Evolutionary conservation across 1,140 invertebrate genomes (phyloP).

Genomic region (Hyles vespertilio): DNA sequence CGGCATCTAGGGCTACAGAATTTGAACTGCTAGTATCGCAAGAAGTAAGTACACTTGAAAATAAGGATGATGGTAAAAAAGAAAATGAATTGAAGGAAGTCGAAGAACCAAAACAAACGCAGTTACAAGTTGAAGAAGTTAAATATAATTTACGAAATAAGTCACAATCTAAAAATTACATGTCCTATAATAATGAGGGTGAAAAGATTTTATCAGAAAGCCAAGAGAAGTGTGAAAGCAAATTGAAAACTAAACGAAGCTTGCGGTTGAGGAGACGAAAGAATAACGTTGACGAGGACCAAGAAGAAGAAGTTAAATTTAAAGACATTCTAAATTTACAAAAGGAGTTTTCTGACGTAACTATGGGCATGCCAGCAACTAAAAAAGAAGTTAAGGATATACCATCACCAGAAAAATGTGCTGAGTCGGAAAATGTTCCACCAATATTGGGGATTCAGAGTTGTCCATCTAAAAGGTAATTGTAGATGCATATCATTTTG

Average conservation of each 20-base stretch:
- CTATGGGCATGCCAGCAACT: slow-evolving; percentile 40
- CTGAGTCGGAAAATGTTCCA: slow-evolving; percentile 44
- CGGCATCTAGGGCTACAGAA: slow-evolving; percentile 43
- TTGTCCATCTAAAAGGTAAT: slow-evolving; percentile 65
- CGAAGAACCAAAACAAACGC: not conserved
- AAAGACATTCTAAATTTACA: slow-evolving; percentile 61
- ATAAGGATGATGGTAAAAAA: slow-evolving; percentile 9
- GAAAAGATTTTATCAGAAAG: slow-evolving; percentile 16
- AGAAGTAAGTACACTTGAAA: slow-evolving; percentile 17
- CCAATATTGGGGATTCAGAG: slow-evolving; percentile 45
- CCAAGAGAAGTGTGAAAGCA: too few relatives aligned
- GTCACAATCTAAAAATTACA: not conserved
- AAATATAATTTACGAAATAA: slow-evolving; percentile 53
- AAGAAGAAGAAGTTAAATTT: slow-evolving; percentile 32
- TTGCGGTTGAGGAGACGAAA: slow-evolving; percentile 32
- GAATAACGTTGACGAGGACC: slow-evolving; percentile 27
- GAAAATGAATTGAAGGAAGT: slow-evolving; percentile 14
- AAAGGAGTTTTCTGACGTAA: slow-evolving; percentile 55
- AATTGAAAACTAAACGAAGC: slow-evolving; percentile 22
- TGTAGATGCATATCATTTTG: not conserved
- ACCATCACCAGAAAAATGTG: slow-evolving; percentile 41
- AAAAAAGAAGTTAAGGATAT: slow-evolving; percentile 43
- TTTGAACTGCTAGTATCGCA: slow-evolving; percentile 49
- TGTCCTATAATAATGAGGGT: not conserved
- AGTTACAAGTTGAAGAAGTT: slow-evolving; percentile 16